Evolutionary conservation across 30 jellyfish, hydroid and myxozoan species (phyloP), one percentile per base, ranked within the genome.

Genomic region (Chironex yamaguchii): DNA sequence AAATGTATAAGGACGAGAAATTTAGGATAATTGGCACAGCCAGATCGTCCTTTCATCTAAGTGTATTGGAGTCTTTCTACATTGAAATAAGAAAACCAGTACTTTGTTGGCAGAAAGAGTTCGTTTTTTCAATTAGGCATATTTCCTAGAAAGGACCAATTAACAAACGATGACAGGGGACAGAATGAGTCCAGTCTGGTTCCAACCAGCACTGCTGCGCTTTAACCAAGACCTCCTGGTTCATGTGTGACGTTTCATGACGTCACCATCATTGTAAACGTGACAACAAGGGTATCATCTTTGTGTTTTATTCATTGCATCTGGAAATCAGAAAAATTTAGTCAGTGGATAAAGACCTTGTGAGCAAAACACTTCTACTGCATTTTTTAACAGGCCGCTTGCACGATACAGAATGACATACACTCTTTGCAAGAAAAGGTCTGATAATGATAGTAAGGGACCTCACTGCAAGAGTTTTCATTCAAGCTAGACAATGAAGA

Each of bases 381-480:
- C 71, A 67, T 70, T 34, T 70, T n/a, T 29, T 73, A 53, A 73
- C 86, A 73, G 52, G 79, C 88, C 79, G 32, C 88, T 52, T 52
- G 58, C 78, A 29, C 89, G 80, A 21, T 78, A 78, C 36, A 78
- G 63, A 78, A 81, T 78, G 80, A 78, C 89, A 9, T 78, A 71
- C 70, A 71, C 89, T 78, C 80, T 78, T 78, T 78, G 89, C 49
- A 78, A 78, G 52, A 78, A 30, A 52, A 36, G 81, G 29, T 78
- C 63, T 63, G 89, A 78, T 78, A 78, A 78, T 21, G 89, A 78
- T 78, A 78, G 63, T 36, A 78, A 52, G 73, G 80, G 89, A 53
- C 36, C 89, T 29, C 89, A 78, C 80, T 52, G 89, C 89, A 78
- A 78, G 36, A 52, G 89, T 22, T 78, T 78, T 78, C 89, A 78